A percentile compares a stretch with the other conserved stretches of the same genome.
Evolutionary conservation across 2,888 invertebrate species (phyloP).

Genomic region (Nymphalis c-album): DNA sequence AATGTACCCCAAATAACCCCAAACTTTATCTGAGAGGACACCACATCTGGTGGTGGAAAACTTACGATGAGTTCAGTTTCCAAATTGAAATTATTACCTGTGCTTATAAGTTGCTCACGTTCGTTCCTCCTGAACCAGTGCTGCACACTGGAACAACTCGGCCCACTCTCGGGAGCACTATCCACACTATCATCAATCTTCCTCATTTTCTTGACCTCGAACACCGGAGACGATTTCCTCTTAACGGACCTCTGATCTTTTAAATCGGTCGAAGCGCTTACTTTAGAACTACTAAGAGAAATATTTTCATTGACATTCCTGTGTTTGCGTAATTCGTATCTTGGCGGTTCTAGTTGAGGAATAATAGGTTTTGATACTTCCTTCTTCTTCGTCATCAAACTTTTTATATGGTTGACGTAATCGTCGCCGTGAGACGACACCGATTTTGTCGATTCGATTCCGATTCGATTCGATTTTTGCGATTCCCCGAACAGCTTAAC

Average conservation of each 20-base stretch:
- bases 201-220: conserved; percentile 41
- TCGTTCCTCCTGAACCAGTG: conserved; percentile 57
- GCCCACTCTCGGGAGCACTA: conserved; percentile 37
- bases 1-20: too few species aligned
- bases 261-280: neutral
- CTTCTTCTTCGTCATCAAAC: conserved; percentile 18
- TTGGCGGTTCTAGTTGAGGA: conserved; percentile 8
- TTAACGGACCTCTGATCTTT: neutral
- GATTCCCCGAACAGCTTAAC: conserved; percentile 50
- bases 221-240: conserved; percentile 26
- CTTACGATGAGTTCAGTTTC: too few species aligned
- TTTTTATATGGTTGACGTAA: conserved; percentile 37
- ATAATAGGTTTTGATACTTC: conserved; percentile 24
- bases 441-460: neutral
- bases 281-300: conserved; percentile 38
- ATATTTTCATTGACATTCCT: neutral
- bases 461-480: neutral
- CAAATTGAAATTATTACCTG: conserved; percentile 12
- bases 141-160: conserved; percentile 50
- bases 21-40: too few species aligned
- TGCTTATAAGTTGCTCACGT: conserved; percentile 13
- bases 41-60: too few species aligned
- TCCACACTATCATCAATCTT: conserved; percentile 26
- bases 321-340: conserved; percentile 22
- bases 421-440: conserved; percentile 16